Evolutionary conservation across 2,113 vertebrate genomes (phyloP), one percentile per base, ranked within the genome.

Genomic region (Carollia perspicillata): DNA sequence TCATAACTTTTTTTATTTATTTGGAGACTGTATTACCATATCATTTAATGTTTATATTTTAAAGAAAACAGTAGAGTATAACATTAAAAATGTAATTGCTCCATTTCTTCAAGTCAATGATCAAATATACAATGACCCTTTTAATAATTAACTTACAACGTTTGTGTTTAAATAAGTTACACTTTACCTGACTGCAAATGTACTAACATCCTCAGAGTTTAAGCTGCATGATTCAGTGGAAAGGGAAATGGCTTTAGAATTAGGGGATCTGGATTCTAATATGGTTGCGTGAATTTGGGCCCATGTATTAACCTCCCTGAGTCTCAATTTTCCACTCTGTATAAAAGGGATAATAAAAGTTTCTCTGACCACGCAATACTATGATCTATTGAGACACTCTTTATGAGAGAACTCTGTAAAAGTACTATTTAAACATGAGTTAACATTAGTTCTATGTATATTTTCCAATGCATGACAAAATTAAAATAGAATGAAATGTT

Each of bases 1-100:
- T 33, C 2, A 84, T 53, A 84, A 23, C 69, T 87, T 60, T 69
- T 97, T 79, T 40, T 60, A 92, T 97, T 94, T 91, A 96, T 89
- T 94, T 65, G 28, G 17, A 90, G 28, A 28, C 74, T 78, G 75
- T 63, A 89, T 81, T 92, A 93, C 35, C 69, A 94, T 84, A 58
- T 42, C 3, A 84, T 68, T 95, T 93, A 75, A 71, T 93, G 75
- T 74, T 87, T 65, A 97, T 93, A 92, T 51, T 90, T 89, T 87
- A 11, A 84, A n/a, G 37, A 89, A 89, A 95, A 71, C n/a, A 60
- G 51, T 55, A 42, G 72, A 89, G 9, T 94, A 81, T 72, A 93
- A 85, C 93, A 93, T 75, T 91, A 80, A 96, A 90, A 84, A 92
- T 65, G 23, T n/a, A 91, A 93, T 51, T 47, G 58, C 6, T 94